Conservation (phyloP, 2,797 vertebrate species). For the Ataeniobius toweri region DNA sequence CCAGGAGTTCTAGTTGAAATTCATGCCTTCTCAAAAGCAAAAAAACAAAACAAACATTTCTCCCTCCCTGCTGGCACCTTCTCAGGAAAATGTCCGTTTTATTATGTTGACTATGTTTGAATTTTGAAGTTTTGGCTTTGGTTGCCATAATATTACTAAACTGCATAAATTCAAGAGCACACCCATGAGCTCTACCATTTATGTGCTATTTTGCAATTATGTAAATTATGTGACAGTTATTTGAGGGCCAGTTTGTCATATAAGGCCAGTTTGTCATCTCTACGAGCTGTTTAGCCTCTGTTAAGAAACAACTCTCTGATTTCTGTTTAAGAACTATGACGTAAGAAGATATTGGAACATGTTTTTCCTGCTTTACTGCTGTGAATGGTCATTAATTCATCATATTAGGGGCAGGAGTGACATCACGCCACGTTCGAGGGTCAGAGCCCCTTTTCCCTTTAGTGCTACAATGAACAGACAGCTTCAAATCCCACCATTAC, state of each 20-base stretch:
- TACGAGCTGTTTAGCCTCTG: neutral
- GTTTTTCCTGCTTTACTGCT: neutral
- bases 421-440: neutral
- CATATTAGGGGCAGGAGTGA: neutral
- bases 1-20: conserved; percentile 48
- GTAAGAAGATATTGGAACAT: neutral
- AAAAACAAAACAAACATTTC: conserved; percentile 11
- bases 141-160: conserved; percentile 47
- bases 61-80: conserved; percentile 31
- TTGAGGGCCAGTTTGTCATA: neutral
- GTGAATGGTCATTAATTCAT: neutral
- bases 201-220: conserved; percentile 24
- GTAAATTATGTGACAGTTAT: conserved; percentile 5
- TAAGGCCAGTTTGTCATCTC: neutral
- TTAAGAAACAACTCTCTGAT: neutral
- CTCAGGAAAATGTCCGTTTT: conserved; percentile 52
- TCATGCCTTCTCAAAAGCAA: conserved; percentile 49
- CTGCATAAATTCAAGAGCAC: conserved; percentile 40
- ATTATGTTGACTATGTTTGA: conserved; percentile 30
- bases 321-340: neutral
- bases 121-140: conserved; percentile 23
- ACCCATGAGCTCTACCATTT: conserved; percentile 5
- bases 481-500: too few relatives aligned
- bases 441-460: neutral
- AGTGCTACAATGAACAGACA: too few relatives aligned